Percentiles rank a stretch among this genome's conserved stretches.
phyloP scores from a whole-genome alignment of 2,888 invertebrate genomes.

The Parnassius orleans region DNA sequence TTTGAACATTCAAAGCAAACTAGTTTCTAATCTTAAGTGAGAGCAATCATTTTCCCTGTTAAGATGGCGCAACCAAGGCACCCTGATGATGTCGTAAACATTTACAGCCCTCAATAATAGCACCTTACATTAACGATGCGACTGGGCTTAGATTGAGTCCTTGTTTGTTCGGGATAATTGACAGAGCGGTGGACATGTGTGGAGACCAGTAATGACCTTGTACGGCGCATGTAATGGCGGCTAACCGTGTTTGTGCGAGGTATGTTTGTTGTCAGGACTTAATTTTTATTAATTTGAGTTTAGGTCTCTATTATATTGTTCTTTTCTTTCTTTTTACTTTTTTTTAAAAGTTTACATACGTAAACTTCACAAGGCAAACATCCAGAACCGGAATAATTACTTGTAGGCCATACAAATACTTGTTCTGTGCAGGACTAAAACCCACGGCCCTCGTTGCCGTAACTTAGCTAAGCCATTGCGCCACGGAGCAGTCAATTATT shows the following conservation, averaged over 20 bases:
- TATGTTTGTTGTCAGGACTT: slow-evolving; percentile 6
- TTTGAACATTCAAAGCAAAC: slow-evolving; percentile 5
- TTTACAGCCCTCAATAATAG: slow-evolving; percentile 28
- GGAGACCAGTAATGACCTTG: slow-evolving; percentile 14
- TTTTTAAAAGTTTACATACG: too few relatives aligned
- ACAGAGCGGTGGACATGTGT: slow-evolving; percentile 30
- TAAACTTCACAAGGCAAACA: too few relatives aligned
- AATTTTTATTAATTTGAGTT: slow-evolving; percentile 17
- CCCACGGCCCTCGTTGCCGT: too few relatives aligned
- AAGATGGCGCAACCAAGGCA: slow-evolving; percentile 3
- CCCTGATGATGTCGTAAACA: slow-evolving; percentile 28
- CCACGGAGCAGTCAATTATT: too few relatives aligned
- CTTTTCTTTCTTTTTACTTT: too few relatives aligned
- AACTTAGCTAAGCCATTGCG: too few relatives aligned
- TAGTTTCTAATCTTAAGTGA: slow-evolving; percentile 10
- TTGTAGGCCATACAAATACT: too few relatives aligned
- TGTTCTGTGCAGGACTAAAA: too few relatives aligned
- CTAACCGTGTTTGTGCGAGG: slow-evolving; percentile 5
- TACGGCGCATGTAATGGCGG: slow-evolving; percentile 7
- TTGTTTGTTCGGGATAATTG: slow-evolving; percentile 37
- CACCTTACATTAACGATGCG: slow-evolving; percentile 20
- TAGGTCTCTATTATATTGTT: too few relatives aligned
- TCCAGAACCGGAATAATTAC: too few relatives aligned
- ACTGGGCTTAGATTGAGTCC: slow-evolving; percentile 30
- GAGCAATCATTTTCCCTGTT: slow-evolving; percentile 23